Conservation (phyloP, 1,140 invertebrate genomes). For the Akabosia matsudoensis region DNA sequence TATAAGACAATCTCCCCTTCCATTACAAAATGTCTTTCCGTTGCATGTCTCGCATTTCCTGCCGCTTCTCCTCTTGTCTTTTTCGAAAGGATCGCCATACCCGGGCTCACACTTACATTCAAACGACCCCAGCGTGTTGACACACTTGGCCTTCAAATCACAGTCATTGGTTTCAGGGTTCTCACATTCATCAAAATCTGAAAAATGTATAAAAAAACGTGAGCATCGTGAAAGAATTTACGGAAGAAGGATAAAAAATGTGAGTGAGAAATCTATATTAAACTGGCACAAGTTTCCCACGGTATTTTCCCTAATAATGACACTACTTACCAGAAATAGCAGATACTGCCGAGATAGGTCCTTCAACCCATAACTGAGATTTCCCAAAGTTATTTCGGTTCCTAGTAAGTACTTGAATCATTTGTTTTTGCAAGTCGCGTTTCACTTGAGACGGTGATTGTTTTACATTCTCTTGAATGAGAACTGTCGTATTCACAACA, state of each 20-base stretch:
- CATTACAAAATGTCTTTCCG: slow-evolving; percentile 70
- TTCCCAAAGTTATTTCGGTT: slow-evolving; percentile 80
- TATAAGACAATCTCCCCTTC: slow-evolving; percentile 75
- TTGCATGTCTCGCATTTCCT: slow-evolving; percentile 70
- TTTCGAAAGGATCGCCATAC: slow-evolving; percentile 68
- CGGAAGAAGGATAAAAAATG: no score
- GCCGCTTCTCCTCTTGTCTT: slow-evolving; percentile 63
- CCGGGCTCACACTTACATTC: slow-evolving; percentile 77
- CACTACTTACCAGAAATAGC: slow-evolving; percentile 60
- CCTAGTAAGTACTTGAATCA: slow-evolving; percentile 75
- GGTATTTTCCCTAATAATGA: no score
- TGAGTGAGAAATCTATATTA: no score
- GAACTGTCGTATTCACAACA: slow-evolving; percentile 77
- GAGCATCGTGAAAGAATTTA: no score
- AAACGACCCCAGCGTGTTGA: slow-evolving; percentile 86
- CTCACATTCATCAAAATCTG: slow-evolving; percentile 86
- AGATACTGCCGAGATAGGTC: slow-evolving; percentile 69
- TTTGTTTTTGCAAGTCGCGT: slow-evolving; percentile 73
- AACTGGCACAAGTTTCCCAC: no score
- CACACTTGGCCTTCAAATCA: slow-evolving; percentile 75
- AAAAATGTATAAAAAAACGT: slow-evolving; percentile 47
- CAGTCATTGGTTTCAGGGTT: slow-evolving; percentile 86
- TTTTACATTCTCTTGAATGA: slow-evolving; percentile 69
- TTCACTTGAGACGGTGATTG: slow-evolving; percentile 60
- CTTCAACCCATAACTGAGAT: slow-evolving; percentile 77